Percentiles rank a stretch among this genome's conserved stretches.
Conservation (phyloP, 2,888 invertebrate species). For the Phengaris arion region DNA sequence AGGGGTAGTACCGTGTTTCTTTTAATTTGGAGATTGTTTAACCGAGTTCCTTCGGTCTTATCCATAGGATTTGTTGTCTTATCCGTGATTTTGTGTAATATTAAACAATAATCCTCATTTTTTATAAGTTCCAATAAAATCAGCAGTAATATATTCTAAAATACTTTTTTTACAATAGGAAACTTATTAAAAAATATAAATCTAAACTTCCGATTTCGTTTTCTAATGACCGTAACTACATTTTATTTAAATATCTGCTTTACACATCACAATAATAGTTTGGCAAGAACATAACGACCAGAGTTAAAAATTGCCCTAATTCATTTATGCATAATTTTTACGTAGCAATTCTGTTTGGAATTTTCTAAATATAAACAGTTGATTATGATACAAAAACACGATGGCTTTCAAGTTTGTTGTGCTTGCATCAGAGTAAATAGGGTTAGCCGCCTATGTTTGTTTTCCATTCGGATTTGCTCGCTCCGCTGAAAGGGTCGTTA, state of each 20-base stretch:
- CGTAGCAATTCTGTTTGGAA: neutral
- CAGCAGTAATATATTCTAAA: neutral
- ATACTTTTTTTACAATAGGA: neutral
- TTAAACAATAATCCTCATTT: neutral
- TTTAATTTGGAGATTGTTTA: conserved; percentile 45
- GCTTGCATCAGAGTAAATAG: conserved; percentile 46
- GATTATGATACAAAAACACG: conserved; percentile 37
- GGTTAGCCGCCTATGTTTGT: conserved; percentile 47
- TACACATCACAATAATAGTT: too few relatives aligned
- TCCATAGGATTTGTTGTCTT: conserved; percentile 28
- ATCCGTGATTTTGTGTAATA: neutral
- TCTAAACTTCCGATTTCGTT: neutral
- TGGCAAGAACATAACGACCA: too few relatives aligned
- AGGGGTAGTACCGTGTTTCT: conserved; percentile 44
- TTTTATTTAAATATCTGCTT: too few relatives aligned
- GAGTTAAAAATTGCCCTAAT: too few relatives aligned
- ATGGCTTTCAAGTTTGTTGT: conserved; percentile 39
- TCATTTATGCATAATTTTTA: neutral
- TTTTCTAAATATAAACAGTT: neutral
- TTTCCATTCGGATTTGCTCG: conserved; percentile 56
- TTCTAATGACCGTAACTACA: too few relatives aligned
- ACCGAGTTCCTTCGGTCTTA: conserved; percentile 29
- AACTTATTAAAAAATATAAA: neutral
- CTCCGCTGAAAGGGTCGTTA: conserved; percentile 41
- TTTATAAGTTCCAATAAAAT: neutral